These are phyloP conservation scores for Dysmachus trigonus DNA, from an alignment of 2,888 invertebrate genomes.

Conservation along the genomic window DNA sequence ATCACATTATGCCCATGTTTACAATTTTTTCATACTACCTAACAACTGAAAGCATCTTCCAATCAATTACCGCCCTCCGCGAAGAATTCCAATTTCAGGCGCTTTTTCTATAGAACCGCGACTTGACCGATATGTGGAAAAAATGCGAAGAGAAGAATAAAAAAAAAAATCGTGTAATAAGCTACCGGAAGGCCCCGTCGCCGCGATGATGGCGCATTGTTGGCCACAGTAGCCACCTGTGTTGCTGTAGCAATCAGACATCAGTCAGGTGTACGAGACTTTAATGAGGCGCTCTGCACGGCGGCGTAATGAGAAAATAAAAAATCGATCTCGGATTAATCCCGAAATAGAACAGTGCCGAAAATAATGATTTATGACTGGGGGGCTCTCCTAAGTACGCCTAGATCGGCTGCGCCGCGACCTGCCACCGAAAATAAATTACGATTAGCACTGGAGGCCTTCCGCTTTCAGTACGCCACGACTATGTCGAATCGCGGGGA, in stretches of 20 bases:
- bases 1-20: not conserved
- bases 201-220: not conserved
- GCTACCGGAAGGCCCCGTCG: constrained; percentile 7
- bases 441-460: constrained; percentile 3
- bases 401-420: not conserved
- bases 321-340: constrained; percentile 27
- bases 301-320: constrained; percentile 15
- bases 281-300: constrained; percentile 20
- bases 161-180: not conserved
- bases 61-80: constrained; percentile 2
- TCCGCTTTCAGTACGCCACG: constrained; percentile 1
- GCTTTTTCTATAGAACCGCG: not conserved
- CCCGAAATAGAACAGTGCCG: constrained; percentile 28
- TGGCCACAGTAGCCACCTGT: constrained; percentile 14
- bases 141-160: not conserved
- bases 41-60: not conserved
- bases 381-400: not conserved
- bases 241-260: not conserved
- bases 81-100: constrained; percentile 6
- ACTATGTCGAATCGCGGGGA: constrained; percentile 10
- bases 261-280: constrained; percentile 31
- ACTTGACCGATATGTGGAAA: not conserved
- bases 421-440: constrained; percentile 14
- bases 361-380: constrained; percentile 38
- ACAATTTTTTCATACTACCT: not conserved